phyloP scores from a whole-genome alignment of 2,113 vertebrate species.

The Apeltes quadracus region DNA sequence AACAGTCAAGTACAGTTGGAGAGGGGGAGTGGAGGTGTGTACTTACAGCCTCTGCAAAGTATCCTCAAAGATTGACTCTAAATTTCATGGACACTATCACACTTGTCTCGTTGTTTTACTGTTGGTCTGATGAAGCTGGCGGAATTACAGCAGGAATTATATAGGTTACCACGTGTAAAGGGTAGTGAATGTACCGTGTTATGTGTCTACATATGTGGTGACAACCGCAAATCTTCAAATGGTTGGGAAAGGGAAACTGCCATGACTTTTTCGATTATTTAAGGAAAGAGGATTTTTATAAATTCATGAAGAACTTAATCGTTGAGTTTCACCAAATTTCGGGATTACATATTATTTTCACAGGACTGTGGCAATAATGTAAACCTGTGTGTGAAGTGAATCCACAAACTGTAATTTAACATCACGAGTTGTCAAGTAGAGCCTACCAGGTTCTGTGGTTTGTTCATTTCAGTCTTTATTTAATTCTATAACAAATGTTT shows the following conservation, averaged over 20 bases:
- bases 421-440: not conserved
- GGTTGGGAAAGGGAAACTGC: not conserved
- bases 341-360: not conserved
- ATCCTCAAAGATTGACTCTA: constrained; percentile 11
- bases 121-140: not conserved
- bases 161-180: not conserved
- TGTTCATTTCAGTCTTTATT: not conserved
- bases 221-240: not conserved
- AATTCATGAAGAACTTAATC: not conserved
- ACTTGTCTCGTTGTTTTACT: constrained; percentile 15
- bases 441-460: not conserved
- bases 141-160: not conserved
- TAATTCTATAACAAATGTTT: not conserved
- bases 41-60: too few species aligned
- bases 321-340: not conserved
- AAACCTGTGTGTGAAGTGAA: not conserved
- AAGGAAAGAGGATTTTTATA: not conserved
- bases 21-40: constrained; percentile 2
- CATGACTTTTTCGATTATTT: not conserved
- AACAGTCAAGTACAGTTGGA: too few species aligned
- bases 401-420: not conserved
- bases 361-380: not conserved
- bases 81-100: not conserved
- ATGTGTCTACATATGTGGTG: not conserved
- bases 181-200: not conserved